These are phyloP conservation scores for Forbesichthys agassizii DNA, from an alignment of 2,113 vertebrate species.

Conservation along the genomic window DNA sequence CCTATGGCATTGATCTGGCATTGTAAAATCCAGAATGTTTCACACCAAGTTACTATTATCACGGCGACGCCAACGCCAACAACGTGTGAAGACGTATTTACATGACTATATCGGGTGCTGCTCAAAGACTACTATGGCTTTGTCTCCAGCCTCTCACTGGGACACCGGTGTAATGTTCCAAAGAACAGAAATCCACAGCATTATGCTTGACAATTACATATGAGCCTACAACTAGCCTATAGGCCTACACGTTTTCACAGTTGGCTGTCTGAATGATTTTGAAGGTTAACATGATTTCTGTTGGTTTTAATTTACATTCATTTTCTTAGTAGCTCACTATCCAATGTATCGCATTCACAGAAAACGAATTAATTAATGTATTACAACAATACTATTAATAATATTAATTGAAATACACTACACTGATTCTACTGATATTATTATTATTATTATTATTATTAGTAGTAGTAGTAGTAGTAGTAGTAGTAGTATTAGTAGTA, in stretches of 20 bases:
- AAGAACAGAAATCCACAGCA: constrained; percentile 31
- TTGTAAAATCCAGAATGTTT: constrained; percentile 70
- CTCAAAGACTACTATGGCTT: constrained; percentile 70
- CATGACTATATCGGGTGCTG: constrained; percentile 69
- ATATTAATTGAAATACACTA: no score
- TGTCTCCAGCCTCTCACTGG: constrained; percentile 46
- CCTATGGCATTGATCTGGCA: neutral
- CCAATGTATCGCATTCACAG: neutral
- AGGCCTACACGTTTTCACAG: no score
- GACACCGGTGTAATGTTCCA: constrained; percentile 63
- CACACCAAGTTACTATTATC: constrained; percentile 74
- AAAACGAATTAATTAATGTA: neutral
- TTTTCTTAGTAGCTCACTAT: neutral
- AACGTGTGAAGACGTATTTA: constrained; percentile 75
- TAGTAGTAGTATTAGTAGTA: no score
- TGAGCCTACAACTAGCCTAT: neutral
- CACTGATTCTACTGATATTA: no score
- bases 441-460: no score
- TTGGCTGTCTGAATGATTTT: no score
- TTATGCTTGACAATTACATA: neutral
- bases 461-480: no score
- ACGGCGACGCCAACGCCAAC: constrained; percentile 67
- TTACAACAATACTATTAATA: no score
- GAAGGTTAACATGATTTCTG: no score
- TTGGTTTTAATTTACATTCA: no score